A percentile compares a stretch with the other conserved stretches of the same genome.
These are phyloP conservation scores for Spodoptera littoralis DNA, from an alignment of 2,888 invertebrate species.

Conservation along the genomic window DNA sequence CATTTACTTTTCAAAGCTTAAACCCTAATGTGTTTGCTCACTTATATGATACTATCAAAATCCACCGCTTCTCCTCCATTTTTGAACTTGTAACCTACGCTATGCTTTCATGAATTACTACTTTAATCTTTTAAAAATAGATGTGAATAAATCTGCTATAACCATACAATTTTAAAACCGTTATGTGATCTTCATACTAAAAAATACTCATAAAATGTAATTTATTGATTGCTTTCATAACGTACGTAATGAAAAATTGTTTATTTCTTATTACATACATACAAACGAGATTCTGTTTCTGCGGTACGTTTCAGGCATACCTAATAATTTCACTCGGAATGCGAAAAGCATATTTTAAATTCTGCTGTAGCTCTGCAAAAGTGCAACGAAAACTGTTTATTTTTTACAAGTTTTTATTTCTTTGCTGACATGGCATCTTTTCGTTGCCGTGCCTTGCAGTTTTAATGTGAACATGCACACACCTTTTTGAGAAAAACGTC, in stretches of 20 bases:
- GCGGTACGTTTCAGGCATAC: neutral
- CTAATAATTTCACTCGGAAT: neutral
- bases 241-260: neutral
- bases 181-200: too few species aligned
- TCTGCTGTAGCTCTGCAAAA: constrained; percentile 6
- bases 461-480: neutral
- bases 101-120: too few species aligned
- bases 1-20: too few species aligned
- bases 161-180: too few species aligned
- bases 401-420: constrained; percentile 11
- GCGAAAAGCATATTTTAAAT: constrained; percentile 22
- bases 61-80: too few species aligned
- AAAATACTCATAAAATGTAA: too few species aligned
- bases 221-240: too few species aligned
- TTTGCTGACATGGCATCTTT: neutral
- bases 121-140: too few species aligned
- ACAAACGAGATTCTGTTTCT: neutral
- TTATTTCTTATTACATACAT: constrained; percentile 1
- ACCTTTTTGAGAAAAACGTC: neutral
- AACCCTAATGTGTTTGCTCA: too few species aligned
- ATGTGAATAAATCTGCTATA: too few species aligned
- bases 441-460: neutral
- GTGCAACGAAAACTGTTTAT: constrained; percentile 8
- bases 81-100: too few species aligned
- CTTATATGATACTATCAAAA: too few species aligned